Percentiles rank a stretch among this genome's conserved stretches.
Evolutionary conservation across 2,888 invertebrate genomes (phyloP).

Genomic region (Anthophora plumipes): DNA sequence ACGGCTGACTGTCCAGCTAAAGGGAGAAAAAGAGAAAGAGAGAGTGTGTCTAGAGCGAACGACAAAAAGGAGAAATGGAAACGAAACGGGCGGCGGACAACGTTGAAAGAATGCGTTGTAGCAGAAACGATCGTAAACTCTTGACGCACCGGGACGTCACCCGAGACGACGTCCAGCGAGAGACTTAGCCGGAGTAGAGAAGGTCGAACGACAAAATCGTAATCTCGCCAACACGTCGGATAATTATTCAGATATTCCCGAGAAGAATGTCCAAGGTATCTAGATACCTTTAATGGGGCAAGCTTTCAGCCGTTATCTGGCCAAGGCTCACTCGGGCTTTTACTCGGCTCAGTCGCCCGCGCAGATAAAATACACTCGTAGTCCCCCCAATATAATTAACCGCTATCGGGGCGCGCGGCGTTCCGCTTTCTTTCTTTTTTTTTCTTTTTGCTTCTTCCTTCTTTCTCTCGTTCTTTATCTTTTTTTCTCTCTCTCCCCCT

Average conservation of each 20-base stretch:
- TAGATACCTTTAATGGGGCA: slow-evolving; percentile 83
- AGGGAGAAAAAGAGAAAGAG: too few species aligned
- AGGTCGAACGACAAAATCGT: slow-evolving; percentile 74
- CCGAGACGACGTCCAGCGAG: slow-evolving; percentile 46
- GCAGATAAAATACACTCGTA: slow-evolving; percentile 79
- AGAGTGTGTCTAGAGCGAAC: not conserved
- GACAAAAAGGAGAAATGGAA: slow-evolving; percentile 22
- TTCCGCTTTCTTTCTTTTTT: slow-evolving; percentile 60
- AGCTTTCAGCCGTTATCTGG: slow-evolving; percentile 83
- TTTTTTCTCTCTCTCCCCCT: slow-evolving; percentile 40
- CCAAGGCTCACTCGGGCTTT: slow-evolving; percentile 80
- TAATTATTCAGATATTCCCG: slow-evolving; percentile 82
- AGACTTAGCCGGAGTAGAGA: slow-evolving; percentile 12
- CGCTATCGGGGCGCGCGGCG: slow-evolving; percentile 71
- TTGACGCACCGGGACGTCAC: slow-evolving; percentile 59
- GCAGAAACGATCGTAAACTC: slow-evolving; percentile 64
- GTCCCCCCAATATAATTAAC: slow-evolving; percentile 76
- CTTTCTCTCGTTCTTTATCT: slow-evolving; percentile 51
- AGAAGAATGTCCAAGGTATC: slow-evolving; percentile 81
- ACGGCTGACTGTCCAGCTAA: slow-evolving; percentile 21
- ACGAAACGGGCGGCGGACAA: not conserved
- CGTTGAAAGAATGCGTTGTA: slow-evolving; percentile 49
- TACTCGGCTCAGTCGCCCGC: slow-evolving; percentile 77
- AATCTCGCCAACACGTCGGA: slow-evolving; percentile 80
- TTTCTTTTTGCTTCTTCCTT: slow-evolving; percentile 32